Conservation (phyloP, 2,888 invertebrate genomes). For the Noctua pronuba region DNA sequence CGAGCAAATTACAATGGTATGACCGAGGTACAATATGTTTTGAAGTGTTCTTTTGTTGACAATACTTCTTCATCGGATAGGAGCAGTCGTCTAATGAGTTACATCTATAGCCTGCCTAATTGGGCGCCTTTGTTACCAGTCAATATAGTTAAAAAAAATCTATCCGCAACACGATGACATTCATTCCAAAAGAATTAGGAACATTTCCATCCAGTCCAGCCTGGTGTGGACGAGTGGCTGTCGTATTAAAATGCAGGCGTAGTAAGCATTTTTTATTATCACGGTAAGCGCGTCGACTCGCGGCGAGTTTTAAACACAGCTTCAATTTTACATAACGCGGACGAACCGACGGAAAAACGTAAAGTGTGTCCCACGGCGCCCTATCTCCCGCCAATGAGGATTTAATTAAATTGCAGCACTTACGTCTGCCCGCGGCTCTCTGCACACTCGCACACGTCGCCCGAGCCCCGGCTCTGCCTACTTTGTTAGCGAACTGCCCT, state of each 20-base stretch:
- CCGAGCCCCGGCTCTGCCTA: constrained; percentile 30
- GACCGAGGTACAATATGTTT: constrained; percentile 23
- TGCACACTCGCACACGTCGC: constrained; percentile 54
- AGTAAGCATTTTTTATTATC: constrained; percentile 74
- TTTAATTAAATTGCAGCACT: constrained; percentile 84
- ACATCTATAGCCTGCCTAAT: constrained; percentile 3
- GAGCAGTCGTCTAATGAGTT: constrained; percentile 4
- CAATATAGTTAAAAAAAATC: neutral
- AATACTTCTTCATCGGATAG: constrained; percentile 28
- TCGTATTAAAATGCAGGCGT: constrained; percentile 74
- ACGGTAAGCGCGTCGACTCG: constrained; percentile 67
- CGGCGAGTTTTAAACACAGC: constrained; percentile 70
- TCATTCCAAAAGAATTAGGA: constrained; percentile 15
- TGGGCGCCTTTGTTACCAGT: neutral
- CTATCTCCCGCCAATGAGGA: constrained; percentile 76
- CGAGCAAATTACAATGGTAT: constrained; percentile 39
- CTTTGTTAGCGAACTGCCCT: constrained; percentile 55
- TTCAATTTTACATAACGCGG: constrained; percentile 74
- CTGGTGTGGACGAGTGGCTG: constrained; percentile 62
- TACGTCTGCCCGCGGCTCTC: constrained; percentile 67
- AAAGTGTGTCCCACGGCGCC: constrained; percentile 67
- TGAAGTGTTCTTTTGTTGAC: constrained; percentile 20
- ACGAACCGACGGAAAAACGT: constrained; percentile 71
- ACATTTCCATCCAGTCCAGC: constrained; percentile 60
- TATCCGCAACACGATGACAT: neutral